Conservation (phyloP, 2,113 vertebrate species). For the Leptobrachium leishanense region DNA sequence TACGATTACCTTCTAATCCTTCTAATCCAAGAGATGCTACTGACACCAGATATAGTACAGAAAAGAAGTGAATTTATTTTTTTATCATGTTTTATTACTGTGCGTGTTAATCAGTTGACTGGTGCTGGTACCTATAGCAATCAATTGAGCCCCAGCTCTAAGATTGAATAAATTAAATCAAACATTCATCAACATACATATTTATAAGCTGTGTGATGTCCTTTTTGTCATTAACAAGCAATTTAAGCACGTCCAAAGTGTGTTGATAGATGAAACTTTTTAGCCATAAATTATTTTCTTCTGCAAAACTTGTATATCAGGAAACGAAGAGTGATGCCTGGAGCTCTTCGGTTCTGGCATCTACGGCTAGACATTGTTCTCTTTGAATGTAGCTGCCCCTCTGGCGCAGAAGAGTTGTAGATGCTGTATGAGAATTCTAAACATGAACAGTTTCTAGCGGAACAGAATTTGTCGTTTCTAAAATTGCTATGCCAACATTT, state of each 20-base stretch:
- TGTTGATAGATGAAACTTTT: conserved; percentile 9
- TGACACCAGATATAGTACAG: neutral
- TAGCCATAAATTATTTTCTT: conserved; percentile 14
- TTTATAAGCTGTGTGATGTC: conserved; percentile 34
- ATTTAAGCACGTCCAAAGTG: conserved; percentile 20
- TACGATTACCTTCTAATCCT: no score
- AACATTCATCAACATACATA: conserved; percentile 1
- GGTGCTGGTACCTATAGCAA: neutral
- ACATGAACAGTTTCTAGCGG: neutral
- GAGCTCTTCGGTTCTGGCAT: neutral
- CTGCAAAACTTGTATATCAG: conserved; percentile 9
- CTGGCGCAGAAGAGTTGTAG: conserved; percentile 10
- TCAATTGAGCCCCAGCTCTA: conserved; percentile 8
- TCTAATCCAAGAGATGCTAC: no score
- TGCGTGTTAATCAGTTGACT: conserved; percentile 20
- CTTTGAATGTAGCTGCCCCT: neutral
- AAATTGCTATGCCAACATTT: neutral
- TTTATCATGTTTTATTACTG: conserved; percentile 19
- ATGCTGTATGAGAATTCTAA: neutral
- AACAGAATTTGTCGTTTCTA: neutral
- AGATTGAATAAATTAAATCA: conserved; percentile 27
- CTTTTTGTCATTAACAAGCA: conserved; percentile 39
- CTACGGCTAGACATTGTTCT: conserved; percentile 5
- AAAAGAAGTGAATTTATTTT: conserved; percentile 6
- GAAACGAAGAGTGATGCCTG: conserved; percentile 28